Evolutionary conservation across 53 echinoderm and acorn worm genomes (phyloP), one percentile per base, ranked within the genome.

Genomic region (Glandiceps talaboti): DNA sequence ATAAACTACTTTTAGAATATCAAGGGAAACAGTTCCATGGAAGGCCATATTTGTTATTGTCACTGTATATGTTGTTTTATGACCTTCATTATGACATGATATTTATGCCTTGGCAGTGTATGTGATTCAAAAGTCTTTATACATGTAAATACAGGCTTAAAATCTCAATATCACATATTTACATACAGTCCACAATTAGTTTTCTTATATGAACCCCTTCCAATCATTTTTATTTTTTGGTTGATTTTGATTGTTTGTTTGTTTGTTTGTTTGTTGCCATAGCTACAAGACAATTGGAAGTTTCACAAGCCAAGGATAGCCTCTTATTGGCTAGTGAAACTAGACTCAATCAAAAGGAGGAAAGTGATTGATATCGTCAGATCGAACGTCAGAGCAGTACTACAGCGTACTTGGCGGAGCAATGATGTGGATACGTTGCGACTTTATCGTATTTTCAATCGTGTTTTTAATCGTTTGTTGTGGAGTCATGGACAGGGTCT

Each of bases 221-320:
- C n/a, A n/a, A n/a, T n/a, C n/a, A n/a, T n/a, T n/a, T n/a, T n/a
- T n/a, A n/a, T n/a, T n/a, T n/a, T n/a, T n/a, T n/a, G n/a, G n/a
- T n/a, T n/a, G n/a, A n/a, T n/a, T n/a, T n/a, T n/a, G n/a, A n/a
- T n/a, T n/a, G n/a, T n/a, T n/a, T n/a, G n/a, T n/a, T n/a, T n/a
- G n/a, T n/a, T n/a, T n/a, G n/a, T n/a, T n/a, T n/a, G n/a, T n/a
- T n/a, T 1, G 14, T 29, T 14, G 77, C 26, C 28, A 26, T 72
- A 99, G 99, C 91, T 99, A 1, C 86, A 91, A 33, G 94, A 99
- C 31, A 90, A 91, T 33, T 99, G 99, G 99, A 99, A 91, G 79
- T 99, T 87, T 81, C 99, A 99, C 88, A 99, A 99, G 77, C 99
- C 99, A 32, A 91, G 99, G 87, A 99, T 94, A 99, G 99, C 99